phyloP scores from a whole-genome alignment of 2,797 vertebrate species.

The Trematomus bernacchii region DNA sequence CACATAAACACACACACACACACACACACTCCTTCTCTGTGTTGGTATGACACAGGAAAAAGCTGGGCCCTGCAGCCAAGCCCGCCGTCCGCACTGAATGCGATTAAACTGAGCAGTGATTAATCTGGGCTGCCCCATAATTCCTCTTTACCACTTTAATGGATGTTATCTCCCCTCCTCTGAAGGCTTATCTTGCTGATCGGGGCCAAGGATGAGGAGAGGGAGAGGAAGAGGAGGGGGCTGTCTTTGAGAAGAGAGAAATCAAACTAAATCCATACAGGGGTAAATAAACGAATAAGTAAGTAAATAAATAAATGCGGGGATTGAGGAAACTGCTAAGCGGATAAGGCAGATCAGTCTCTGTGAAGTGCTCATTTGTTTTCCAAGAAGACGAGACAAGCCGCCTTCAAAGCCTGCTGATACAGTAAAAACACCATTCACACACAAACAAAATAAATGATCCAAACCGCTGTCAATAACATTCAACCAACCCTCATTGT shows the following conservation, averaged over 20 bases:
- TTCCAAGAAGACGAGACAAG: slow-evolving; percentile 82
- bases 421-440: slow-evolving; percentile 74
- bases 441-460: slow-evolving; percentile 77
- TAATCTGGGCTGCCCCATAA: slow-evolving; percentile 86
- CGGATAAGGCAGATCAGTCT: slow-evolving; percentile 85
- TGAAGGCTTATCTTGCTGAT: slow-evolving; percentile 87
- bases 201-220: slow-evolving; percentile 75
- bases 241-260: slow-evolving; percentile 31
- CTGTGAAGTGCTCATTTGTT: slow-evolving; percentile 86
- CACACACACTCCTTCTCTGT: slow-evolving; percentile 46
- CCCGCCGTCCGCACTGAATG: slow-evolving; percentile 76
- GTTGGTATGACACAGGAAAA: slow-evolving; percentile 76
- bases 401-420: slow-evolving; percentile 77
- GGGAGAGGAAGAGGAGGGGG: slow-evolving; percentile 47
- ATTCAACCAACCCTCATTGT: slow-evolving; percentile 30
- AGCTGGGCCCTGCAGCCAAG: slow-evolving; percentile 76
- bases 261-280: slow-evolving; percentile 78
- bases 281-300: slow-evolving; percentile 80
- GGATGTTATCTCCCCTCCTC: slow-evolving; percentile 87
- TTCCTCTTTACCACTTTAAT: slow-evolving; percentile 87
- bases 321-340: slow-evolving; percentile 81
- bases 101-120: slow-evolving; percentile 84
- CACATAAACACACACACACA: slow-evolving; percentile 15
- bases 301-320: slow-evolving; percentile 80
- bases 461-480: slow-evolving; percentile 76